A percentile compares a stretch with the other conserved stretches of the same genome.
Evolutionary conservation across 2,797 vertebrate species (phyloP).

Genomic region (Valencia hispanica): DNA sequence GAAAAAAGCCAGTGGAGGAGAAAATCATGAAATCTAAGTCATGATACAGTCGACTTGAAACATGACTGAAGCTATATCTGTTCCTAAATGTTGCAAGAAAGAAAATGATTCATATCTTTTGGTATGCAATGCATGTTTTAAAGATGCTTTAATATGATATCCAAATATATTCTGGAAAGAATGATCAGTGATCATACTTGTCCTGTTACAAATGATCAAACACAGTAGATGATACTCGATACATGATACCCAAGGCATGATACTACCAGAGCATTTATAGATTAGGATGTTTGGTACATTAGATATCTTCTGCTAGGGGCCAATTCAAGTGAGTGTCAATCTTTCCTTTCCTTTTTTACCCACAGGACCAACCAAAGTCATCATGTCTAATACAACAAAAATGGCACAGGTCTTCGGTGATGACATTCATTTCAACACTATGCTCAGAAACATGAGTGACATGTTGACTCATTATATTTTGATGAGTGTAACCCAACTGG

Average conservation of each 20-base stretch:
- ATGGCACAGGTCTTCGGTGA: constrained; percentile 40
- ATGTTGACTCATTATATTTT: constrained; percentile 68
- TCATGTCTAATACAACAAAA: constrained; percentile 40
- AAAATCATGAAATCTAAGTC: background rate
- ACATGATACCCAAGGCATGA: constrained; percentile 58
- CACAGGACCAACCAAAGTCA: constrained; percentile 23
- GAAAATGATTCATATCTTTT: constrained; percentile 50
- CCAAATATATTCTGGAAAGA: constrained; percentile 63
- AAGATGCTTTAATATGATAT: constrained; percentile 57
- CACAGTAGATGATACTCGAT: constrained; percentile 47
- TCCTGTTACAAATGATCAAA: constrained; percentile 68
- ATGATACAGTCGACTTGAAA: constrained; percentile 27
- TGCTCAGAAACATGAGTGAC: constrained; percentile 60
- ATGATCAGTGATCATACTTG: constrained; percentile 48
- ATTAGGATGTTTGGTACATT: constrained; percentile 40
- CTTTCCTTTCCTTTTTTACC: constrained; percentile 20
- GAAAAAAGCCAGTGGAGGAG: too few species aligned
- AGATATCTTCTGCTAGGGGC: constrained; percentile 25
- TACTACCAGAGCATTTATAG: constrained; percentile 58
- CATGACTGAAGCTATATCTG: constrained; percentile 19
- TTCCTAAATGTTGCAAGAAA: constrained; percentile 38
- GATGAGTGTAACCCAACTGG: constrained; percentile 67
- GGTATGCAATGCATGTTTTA: constrained; percentile 58
- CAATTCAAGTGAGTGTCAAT: constrained; percentile 14
- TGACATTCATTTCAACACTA: constrained; percentile 46